Percentiles rank a stretch among this genome's conserved stretches.
Evolutionary conservation across 2,113 vertebrate genomes (phyloP).

Genomic region (Ptychochromis oligacanthus): DNA sequence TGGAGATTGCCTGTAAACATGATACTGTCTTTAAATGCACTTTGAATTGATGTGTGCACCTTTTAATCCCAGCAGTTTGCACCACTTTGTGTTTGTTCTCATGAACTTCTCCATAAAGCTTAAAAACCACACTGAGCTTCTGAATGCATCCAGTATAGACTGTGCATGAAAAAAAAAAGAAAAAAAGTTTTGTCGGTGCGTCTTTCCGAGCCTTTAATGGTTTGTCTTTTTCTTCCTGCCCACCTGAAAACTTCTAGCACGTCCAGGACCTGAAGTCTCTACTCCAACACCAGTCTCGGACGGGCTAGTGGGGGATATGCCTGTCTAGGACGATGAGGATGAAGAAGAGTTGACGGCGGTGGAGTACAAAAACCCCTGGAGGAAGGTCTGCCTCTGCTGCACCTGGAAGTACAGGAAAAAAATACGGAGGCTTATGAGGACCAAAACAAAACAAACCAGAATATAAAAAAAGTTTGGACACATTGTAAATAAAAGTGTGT

Average conservation of each 20-base stretch:
- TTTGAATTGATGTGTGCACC: not conserved
- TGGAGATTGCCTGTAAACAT: too few species aligned
- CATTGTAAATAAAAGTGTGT: too few species aligned
- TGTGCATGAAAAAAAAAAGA: constrained; percentile 20
- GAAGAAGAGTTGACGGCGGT: constrained; percentile 97
- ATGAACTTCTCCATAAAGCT: too few species aligned
- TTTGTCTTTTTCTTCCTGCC: not conserved
- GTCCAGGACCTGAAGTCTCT: constrained; percentile 88
- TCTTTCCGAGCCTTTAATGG: too few species aligned
- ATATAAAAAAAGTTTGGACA: too few species aligned
- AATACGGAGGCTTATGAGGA: not conserved
- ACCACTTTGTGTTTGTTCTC: not conserved
- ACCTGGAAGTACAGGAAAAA: not conserved
- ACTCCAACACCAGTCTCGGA: constrained; percentile 77
- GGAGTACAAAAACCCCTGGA: constrained; percentile 90
- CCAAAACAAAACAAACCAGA: not conserved
- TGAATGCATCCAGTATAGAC: not conserved
- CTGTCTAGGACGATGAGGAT: constrained; percentile 88
- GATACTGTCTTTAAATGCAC: not conserved
- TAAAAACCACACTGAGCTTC: too few species aligned
- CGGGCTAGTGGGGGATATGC: not conserved
- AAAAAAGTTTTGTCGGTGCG: too few species aligned
- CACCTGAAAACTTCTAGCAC: not conserved
- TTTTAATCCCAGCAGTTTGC: not conserved
- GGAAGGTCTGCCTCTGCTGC: not conserved